Base-by-base conservation (phyloP, 2,888 invertebrate genomes). In the Platypus cylindrus region DNA sequence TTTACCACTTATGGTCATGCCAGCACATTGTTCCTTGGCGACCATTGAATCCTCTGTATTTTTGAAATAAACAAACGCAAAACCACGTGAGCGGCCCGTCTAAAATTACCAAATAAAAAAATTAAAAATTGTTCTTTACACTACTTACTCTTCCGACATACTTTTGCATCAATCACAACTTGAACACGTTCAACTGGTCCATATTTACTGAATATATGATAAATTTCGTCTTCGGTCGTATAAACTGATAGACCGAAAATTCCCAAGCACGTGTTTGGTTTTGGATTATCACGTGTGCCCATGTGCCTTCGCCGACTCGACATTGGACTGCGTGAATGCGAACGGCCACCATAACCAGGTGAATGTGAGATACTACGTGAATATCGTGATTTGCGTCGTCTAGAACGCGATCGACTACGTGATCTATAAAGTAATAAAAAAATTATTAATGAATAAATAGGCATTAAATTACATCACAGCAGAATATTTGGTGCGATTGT, bases 91-190 rank as follows among this genome's bases (percentile, higher is more conserved):
- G 35, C 89, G 73, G 4, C 87, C 86, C 48, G 89, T 89, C 86
- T 91, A 64, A 24, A 43, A 45, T 29, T 13, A 36, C 26, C 20
- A 25, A n/a, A 8, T 20, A 20, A 20, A 7, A 20, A 8, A 20
- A 20, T 3, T 11, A 24, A 20, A 20, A 7, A 8, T 20, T 20
- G 20, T 20, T 20, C 8, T 20, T 20, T 20, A 20, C n/a, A n/a
- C n/a, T n/a, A n/a, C n/a, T n/a, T n/a, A n/a, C n/a, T n/a, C n/a
- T n/a, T n/a, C n/a, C 13, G 2, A 38, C 52, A 63, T 62, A 84
- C 85, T 76, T 93, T 93, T 29, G 90, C 90, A 64, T 97, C 95
- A 52, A 91, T 86, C 33, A 97, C 91, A 44, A 97, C 80, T 66
- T 93, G 87, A 15, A 89, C 82, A 56, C 87, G 78, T 56, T 94